Base-by-base conservation (phyloP, 2,888 invertebrate genomes). In the Steromphala cineraria region DNA sequence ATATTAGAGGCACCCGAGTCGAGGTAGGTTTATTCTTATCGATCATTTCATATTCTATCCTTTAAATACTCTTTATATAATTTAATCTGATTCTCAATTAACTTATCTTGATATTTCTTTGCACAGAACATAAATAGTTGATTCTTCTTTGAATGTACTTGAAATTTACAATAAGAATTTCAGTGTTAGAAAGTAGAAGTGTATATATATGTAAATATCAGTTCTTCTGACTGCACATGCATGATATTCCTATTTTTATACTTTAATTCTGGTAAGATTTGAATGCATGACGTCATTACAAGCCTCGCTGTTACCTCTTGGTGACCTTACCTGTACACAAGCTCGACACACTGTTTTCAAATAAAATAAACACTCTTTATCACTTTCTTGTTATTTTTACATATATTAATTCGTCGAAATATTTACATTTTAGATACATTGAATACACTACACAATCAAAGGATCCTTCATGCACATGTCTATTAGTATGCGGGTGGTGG, bases 241-340 rank as follows among this genome's bases (percentile, higher is more conserved):
- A 62, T 62, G 62, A 62, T 62, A 62, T 62, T 62, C 62, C 62
- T 62, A 62, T 62, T 62, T 62, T 62, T 62, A 62, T 62, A 62
- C 62, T 62, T 62, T 62, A 46, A 46, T 24, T 21, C 62, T 24
- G 24, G 62, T 62, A 62, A 62, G 24, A 62, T 62, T 24, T 62
- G 62, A 62, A 62, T 28, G 62, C 62, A 62, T 62, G 62, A 62
- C 62, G 24, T 24, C 24, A 62, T 62, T 28, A 62, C 15, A 62
- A 19, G 62, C 62, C 62, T 62, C 62, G 28, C 62, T 21, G 28
- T 62, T 17, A 15, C 62, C 62, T 15, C n/a, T 36, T 36, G 24
- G 28, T 17, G 62, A 28, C 28, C 15, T 13, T 13, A 62, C 28
- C 28, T 62, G 62, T 62, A 62, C 62, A 62, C 28, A 15, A 28